Base-by-base conservation (phyloP, 2,888 invertebrate species). In the Alviniconcha strummeri region DNA sequence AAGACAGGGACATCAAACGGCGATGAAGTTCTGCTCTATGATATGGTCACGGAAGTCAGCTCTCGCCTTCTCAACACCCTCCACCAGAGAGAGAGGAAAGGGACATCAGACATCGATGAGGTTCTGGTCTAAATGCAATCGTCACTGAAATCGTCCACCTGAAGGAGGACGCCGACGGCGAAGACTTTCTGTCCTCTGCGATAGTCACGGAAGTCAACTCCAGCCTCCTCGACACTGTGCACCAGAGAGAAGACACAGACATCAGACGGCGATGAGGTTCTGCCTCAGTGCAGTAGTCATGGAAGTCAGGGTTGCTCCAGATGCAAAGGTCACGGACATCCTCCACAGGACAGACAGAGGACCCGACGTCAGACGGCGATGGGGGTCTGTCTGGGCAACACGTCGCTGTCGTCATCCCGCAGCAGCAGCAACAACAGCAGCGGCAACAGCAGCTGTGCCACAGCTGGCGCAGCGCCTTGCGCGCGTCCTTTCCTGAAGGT, bases 401-500 rank as follows among this genome's bases (percentile, higher is more conserved):
- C 69, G 36, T 71, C 77, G 3, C 55, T 15, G 57, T 83, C 83
- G 3, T 8, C 36, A 4, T 75, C 80, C 67, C 54, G 11, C 83
- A 71, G 54, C 77, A 76, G 54, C 80, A 77, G 55, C 80, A 84
- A 72, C 85, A 81, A 74, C 81, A 69, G 64, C 85, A 83, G 52
- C 89, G 88, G 82, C 87, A 89, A 75, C 88, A 89, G 76, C 89
- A 89, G 9, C 83, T 84, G 36, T 82, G 77, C 54, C 84, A 85
- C 80, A 89, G 86, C 36, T 88, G 86, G 78, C 81, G 85, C 74
- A 90, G 80, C 77, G 90, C 83, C 15, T 87, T 88, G 81, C 87
- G 87, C 11, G 90, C 89, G 84, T 91, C 91, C 60, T 89, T 89
- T 88, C 13, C 92, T 84, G 85, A 92, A 92, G 80, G 89, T 89